Evolutionary conservation across 2,888 invertebrate species (phyloP).

Genomic region (Ormyrus rosae): DNA sequence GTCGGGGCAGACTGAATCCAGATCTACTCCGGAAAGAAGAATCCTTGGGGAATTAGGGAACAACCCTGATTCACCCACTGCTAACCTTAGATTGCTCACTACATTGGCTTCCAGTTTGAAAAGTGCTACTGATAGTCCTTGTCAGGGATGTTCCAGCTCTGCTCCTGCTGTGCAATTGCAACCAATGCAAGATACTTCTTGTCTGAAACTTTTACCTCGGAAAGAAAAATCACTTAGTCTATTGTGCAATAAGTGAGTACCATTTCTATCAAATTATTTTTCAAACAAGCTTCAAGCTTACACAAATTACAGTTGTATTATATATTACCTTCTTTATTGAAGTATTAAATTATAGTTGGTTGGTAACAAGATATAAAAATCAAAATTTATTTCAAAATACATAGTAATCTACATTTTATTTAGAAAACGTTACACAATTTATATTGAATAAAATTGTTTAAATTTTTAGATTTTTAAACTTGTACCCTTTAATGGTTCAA

Average conservation of each 20-base stretch:
- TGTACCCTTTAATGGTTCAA: constrained; percentile 78
- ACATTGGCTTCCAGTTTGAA: constrained; percentile 80
- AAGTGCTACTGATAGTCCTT: constrained; percentile 70
- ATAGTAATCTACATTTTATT: neutral
- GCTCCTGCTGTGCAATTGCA: neutral
- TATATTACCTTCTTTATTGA: neutral
- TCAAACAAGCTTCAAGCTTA: too few species aligned
- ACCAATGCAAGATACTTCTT: constrained; percentile 50
- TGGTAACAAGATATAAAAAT: too few species aligned
- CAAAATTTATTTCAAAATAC: too few species aligned
- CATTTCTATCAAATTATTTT: neutral
- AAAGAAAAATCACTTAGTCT: constrained; percentile 81
- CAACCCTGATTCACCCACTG: constrained; percentile 80
- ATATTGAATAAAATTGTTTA: neutral
- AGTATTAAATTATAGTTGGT: neutral
- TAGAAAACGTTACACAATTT: neutral
- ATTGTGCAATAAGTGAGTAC: constrained; percentile 79
- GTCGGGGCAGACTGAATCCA: constrained; percentile 51
- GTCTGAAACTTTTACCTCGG: constrained; percentile 67
- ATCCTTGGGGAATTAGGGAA: constrained; percentile 79
- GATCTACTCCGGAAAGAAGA: constrained; percentile 58
- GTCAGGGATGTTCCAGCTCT: constrained; percentile 28
- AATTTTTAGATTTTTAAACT: constrained; percentile 77
- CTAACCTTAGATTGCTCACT: constrained; percentile 82
- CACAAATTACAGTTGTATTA: neutral